Percentiles rank a stretch among this genome's conserved stretches.
phyloP scores from a whole-genome alignment of 1,140 invertebrate species.

The Hesperophylax magnus region DNA sequence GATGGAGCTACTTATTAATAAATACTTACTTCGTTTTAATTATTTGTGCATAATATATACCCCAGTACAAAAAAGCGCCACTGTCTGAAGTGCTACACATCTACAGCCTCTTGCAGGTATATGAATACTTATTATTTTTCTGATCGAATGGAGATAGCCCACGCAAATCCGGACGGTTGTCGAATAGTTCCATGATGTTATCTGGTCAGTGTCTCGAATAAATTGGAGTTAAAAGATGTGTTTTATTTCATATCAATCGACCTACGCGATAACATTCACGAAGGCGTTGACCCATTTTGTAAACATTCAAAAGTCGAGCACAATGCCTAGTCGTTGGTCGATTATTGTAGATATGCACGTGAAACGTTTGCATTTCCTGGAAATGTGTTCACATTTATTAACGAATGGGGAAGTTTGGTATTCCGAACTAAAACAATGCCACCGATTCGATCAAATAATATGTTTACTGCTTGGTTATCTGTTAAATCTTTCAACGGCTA shows the following conservation, averaged over 20 bases:
- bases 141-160: slow-evolving; percentile 24
- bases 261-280: slow-evolving; percentile 25
- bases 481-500: too few relatives aligned
- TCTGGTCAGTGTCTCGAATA: not conserved
- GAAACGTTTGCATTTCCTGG: too few relatives aligned
- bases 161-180: not conserved
- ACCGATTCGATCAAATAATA: too few relatives aligned
- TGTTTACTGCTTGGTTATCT: too few relatives aligned
- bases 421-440: too few relatives aligned
- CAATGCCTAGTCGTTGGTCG: too few relatives aligned
- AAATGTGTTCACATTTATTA: too few relatives aligned
- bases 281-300: slow-evolving; percentile 22
- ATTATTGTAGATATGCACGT: too few relatives aligned
- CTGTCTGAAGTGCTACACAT: not conserved
- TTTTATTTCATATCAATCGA: slow-evolving; percentile 9
- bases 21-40: not conserved
- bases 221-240: slow-evolving; percentile 21
- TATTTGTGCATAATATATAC: not conserved
- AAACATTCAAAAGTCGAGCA: not conserved
- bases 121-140: not conserved
- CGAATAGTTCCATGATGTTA: slow-evolving; percentile 28
- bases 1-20: slow-evolving; percentile 1
- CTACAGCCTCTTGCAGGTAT: not conserved
- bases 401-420: too few relatives aligned
- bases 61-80: not conserved